These are phyloP conservation scores for Telenomus remus DNA, from an alignment of 1,140 invertebrate species.

Conservation along the genomic window DNA sequence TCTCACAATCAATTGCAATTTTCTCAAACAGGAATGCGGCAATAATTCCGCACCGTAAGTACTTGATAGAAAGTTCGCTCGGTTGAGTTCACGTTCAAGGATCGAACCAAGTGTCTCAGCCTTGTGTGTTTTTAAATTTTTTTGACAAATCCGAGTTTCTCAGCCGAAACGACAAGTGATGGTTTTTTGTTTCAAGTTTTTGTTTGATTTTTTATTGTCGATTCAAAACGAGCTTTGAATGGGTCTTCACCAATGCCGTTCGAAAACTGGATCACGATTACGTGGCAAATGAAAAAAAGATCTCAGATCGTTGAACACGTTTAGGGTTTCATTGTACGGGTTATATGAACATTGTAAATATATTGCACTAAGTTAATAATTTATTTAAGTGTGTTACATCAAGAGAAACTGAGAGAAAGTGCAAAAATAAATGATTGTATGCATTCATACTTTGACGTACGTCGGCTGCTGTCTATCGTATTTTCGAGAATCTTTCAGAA, in stretches of 20 bases:
- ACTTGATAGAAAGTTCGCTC: conserved; percentile 55
- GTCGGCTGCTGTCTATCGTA: conserved; percentile 22
- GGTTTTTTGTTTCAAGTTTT: no score
- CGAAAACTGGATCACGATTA: conserved; percentile 14
- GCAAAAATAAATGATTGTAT: conserved; percentile 48
- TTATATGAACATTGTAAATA: conserved; percentile 36
- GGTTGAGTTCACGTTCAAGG: conserved; percentile 57
- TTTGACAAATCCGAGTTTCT: not conserved
- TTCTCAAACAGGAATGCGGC: conserved; percentile 54
- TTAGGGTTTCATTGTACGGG: conserved; percentile 26
- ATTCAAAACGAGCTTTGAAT: not conserved
- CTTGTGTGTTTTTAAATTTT: conserved; percentile 15
- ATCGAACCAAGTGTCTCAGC: conserved; percentile 32
- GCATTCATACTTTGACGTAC: conserved; percentile 35
- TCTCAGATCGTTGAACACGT: not conserved
- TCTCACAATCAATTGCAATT: conserved; percentile 52
- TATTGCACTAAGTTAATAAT: conserved; percentile 44
- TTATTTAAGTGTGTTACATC: conserved; percentile 58
- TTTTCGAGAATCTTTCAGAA: conserved; percentile 27
- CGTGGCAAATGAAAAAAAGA: conserved; percentile 9
- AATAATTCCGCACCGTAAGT: conserved; percentile 48
- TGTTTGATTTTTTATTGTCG: not conserved
- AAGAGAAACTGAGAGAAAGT: conserved; percentile 58
- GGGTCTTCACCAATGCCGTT: not conserved
- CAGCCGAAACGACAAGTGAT: no score